Conservation (phyloP, 1,140 invertebrate genomes). For the Globodera rostochiensis region DNA sequence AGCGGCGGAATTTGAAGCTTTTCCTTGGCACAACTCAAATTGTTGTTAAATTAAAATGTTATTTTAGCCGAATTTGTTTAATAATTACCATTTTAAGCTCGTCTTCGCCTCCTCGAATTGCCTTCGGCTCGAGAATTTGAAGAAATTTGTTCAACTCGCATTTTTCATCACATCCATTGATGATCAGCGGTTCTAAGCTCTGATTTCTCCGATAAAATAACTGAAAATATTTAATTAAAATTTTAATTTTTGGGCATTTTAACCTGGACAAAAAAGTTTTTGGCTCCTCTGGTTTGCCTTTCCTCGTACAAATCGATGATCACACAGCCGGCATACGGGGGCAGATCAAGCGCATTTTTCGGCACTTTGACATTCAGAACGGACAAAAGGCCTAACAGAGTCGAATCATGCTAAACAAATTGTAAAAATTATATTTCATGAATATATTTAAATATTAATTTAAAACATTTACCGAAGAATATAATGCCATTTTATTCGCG, state of each 20-base stretch:
- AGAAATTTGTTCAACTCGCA: conserved; percentile 20
- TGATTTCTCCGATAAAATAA: conserved; percentile 17
- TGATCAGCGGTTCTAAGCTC: not conserved
- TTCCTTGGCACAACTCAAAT: not conserved
- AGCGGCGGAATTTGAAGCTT: not conserved
- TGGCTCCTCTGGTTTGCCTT: conserved; percentile 11
- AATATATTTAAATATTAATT: not conserved
- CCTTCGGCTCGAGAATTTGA: not conserved
- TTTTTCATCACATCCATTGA: conserved; percentile 12
- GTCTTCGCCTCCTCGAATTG: not conserved
- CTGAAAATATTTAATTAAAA: conserved; percentile 9
- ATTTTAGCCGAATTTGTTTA: not conserved
- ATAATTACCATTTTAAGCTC: not conserved
- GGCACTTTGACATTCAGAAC: conserved; percentile 18
- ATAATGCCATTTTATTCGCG: conserved; percentile 43
- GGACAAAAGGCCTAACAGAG: conserved; percentile 19
- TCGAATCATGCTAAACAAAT: conserved; percentile 29
- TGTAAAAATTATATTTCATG: not conserved
- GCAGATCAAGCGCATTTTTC: not conserved
- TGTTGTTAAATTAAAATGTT: not conserved
- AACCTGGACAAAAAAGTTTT: not conserved
- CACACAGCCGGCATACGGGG: conserved; percentile 25
- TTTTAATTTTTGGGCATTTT: not conserved
- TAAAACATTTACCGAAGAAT: conserved; percentile 44
- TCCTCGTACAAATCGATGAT: conserved; percentile 24